Conservation (phyloP, 2,888 invertebrate species). For the Perizoma flavofasciatum region DNA sequence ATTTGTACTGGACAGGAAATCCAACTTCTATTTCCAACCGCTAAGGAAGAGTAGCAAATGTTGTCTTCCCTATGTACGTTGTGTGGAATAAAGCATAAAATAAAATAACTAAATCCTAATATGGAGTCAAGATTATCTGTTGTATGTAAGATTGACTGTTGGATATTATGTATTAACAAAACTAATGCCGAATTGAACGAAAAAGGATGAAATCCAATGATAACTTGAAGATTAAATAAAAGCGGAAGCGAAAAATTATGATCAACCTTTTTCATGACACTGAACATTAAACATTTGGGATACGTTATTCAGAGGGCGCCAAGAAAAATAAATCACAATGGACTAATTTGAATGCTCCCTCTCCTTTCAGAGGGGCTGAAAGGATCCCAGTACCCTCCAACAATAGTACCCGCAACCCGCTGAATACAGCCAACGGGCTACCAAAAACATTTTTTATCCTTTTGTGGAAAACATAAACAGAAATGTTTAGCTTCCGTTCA, state of each 20-base stretch:
- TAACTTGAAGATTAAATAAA: conserved; percentile 36
- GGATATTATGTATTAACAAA: no score
- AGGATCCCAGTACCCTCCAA: conserved; percentile 64
- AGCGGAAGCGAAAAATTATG: conserved; percentile 35
- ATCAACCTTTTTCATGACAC: conserved; percentile 49
- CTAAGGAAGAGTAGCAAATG: no score
- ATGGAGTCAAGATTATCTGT: no score
- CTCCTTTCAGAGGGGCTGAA: conserved; percentile 66
- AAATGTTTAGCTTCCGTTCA: conserved; percentile 67
- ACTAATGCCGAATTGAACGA: not conserved
- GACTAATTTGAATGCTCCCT: conserved; percentile 77
- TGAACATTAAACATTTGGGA: conserved; percentile 54
- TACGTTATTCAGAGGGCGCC: conserved; percentile 56
- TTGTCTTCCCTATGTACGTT: no score
- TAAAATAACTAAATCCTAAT: no score
- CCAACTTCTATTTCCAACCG: no score
- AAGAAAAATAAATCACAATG: conserved; percentile 73
- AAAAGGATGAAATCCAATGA: conserved; percentile 18
- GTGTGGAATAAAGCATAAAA: no score
- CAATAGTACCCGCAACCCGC: conserved; percentile 60
- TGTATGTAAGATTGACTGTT: no score
- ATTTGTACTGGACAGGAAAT: no score
- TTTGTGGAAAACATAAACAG: conserved; percentile 67
- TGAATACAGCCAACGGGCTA: conserved; percentile 62
- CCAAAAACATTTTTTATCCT: conserved; percentile 50